phyloP scores from a whole-genome alignment of 2,113 vertebrate species.

The Colaptes auratus region DNA sequence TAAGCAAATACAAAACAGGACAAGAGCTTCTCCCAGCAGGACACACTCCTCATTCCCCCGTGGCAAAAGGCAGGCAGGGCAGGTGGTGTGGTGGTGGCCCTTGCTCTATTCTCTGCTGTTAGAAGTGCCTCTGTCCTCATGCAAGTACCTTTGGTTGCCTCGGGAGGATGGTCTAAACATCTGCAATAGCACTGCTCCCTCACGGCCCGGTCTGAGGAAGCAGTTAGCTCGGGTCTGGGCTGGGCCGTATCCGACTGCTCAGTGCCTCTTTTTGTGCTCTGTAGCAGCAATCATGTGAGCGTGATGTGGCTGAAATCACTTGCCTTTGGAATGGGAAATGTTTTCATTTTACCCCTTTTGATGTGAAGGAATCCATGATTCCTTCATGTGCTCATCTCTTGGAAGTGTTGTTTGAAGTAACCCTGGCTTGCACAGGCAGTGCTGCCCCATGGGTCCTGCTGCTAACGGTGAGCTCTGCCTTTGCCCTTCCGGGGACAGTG shows the following conservation, averaged over 20 bases:
- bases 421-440: neutral
- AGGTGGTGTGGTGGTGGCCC: neutral
- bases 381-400: neutral
- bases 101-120: rapidly evolving
- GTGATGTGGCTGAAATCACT: neutral
- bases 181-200: neutral
- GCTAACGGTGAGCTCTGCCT: neutral
- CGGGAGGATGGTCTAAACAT: neutral
- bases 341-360: neutral
- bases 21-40: neutral
- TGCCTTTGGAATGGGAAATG: neutral
- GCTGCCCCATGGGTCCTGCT: neutral
- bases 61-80: neutral
- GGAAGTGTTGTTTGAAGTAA: neutral
- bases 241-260: neutral
- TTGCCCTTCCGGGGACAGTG: neutral
- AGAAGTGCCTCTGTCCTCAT: neutral
- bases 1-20: neutral
- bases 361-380: neutral
- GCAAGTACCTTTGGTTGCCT: neutral
- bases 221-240: neutral
- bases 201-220: neutral
- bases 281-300: neutral
- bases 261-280: neutral
- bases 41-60: rapidly evolving